Percentiles rank a stretch among this genome's conserved stretches.
Evolutionary conservation across 2,113 vertebrate species (phyloP).

Genomic region (Rhineura floridana): DNA sequence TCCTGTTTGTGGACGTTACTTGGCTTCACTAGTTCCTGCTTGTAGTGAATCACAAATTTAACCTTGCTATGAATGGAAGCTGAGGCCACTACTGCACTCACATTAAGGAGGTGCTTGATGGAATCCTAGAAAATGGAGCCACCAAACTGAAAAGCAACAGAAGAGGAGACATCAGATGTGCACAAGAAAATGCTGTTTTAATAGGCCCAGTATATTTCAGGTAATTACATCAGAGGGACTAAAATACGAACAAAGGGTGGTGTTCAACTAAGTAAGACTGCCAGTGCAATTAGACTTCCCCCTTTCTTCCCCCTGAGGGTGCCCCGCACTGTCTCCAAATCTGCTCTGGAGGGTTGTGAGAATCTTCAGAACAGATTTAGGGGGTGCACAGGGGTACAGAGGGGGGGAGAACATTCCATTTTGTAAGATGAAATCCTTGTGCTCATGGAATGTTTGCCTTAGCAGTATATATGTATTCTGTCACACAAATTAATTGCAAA

Average conservation of each 20-base stretch:
- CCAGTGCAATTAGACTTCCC: no score
- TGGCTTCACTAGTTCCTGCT: not conserved
- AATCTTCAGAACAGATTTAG: no score
- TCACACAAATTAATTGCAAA: not conserved
- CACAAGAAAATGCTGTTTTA: not conserved
- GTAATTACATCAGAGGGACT: no score
- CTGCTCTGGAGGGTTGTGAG: no score
- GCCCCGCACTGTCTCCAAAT: no score
- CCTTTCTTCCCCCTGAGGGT: not conserved
- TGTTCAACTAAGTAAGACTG: no score
- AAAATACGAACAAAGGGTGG: no score
- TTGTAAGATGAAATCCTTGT: not conserved
- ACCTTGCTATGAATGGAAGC: not conserved
- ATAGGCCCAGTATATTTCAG: not conserved
- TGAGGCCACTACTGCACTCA: not conserved
- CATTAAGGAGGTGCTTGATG: not conserved
- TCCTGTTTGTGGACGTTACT: not conserved
- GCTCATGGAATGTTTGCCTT: not conserved
- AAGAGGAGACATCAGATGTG: not conserved
- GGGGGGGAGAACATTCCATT: no score
- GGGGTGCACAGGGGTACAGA: no score
- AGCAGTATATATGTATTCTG: not conserved
- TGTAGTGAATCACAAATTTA: not conserved
- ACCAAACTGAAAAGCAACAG: no score
- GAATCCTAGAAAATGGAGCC: no score